Conservation (phyloP, 2,888 invertebrate species). For the Acanthopleura granulata region DNA sequence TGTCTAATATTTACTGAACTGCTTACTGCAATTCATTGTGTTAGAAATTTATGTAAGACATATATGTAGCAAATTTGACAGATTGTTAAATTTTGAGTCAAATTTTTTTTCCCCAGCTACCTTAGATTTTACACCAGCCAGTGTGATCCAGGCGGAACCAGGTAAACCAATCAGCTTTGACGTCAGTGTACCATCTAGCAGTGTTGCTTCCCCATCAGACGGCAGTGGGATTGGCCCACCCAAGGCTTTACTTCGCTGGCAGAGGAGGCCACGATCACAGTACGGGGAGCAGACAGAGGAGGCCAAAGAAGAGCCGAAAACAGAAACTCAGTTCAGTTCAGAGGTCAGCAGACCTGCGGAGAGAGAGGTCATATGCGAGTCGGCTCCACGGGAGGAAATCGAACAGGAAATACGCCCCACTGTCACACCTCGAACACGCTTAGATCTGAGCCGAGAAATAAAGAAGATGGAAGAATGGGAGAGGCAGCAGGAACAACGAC, state of each 20-base stretch:
- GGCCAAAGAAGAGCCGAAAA: background rate
- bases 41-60: too few species aligned
- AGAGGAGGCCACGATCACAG: conserved; percentile 32
- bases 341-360: too few species aligned
- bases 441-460: background rate
- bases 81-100: too few species aligned
- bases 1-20: too few species aligned
- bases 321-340: background rate
- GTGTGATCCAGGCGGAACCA: background rate
- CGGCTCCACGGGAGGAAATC: background rate
- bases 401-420: conserved; percentile 1
- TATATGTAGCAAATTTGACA: too few species aligned
- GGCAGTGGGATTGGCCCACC: conserved; percentile 45
- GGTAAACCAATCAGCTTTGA: conserved; percentile 14
- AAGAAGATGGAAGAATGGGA: conserved; percentile 15
- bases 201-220: conserved; percentile 25
- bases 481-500: background rate
- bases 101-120: too few species aligned
- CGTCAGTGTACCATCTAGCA: background rate
- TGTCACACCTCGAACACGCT: background rate
- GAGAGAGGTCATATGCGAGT: background rate
- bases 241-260: conserved; percentile 55
- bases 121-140: background rate
- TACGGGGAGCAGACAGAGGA: background rate
- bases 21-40: too few species aligned